Evolutionary conservation across 37 sponge, comb jelly and placozoan genomes (phyloP).

Genomic region (Hexactinellida sp.): DNA sequence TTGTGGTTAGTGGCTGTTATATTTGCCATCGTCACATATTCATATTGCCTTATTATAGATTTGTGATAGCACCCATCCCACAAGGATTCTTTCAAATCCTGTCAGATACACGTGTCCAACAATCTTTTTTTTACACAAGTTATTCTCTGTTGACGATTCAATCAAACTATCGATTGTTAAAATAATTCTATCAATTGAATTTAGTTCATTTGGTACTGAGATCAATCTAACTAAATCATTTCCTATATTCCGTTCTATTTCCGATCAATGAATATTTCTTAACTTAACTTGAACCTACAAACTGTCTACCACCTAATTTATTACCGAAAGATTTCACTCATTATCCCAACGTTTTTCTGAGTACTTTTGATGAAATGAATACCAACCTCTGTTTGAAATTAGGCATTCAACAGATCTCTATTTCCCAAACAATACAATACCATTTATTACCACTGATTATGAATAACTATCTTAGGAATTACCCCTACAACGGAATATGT

Average conservation of each 20-base stretch:
- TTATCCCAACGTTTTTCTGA: background rate
- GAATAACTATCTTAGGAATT: background rate
- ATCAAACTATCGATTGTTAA: background rate
- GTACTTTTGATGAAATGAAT: background rate
- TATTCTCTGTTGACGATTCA: background rate
- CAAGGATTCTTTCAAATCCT: background rate
- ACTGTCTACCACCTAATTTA: background rate
- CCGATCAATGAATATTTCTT: background rate
- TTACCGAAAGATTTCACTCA: background rate
- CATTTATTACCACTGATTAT: background rate
- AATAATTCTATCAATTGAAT: background rate
- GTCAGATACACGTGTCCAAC: background rate
- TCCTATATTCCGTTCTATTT: background rate
- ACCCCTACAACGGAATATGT: background rate
- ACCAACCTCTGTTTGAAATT: background rate
- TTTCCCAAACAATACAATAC: background rate
- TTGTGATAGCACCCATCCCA: background rate
- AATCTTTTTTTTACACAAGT: background rate
- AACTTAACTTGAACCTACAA: background rate
- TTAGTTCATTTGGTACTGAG: background rate
- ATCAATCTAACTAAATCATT: background rate
- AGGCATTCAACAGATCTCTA: background rate
- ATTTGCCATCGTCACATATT: background rate
- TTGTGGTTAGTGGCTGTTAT: background rate
- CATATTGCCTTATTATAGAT: background rate